Conservation (phyloP, 1,140 invertebrate species). For the Sesamia nonagrioides region DNA sequence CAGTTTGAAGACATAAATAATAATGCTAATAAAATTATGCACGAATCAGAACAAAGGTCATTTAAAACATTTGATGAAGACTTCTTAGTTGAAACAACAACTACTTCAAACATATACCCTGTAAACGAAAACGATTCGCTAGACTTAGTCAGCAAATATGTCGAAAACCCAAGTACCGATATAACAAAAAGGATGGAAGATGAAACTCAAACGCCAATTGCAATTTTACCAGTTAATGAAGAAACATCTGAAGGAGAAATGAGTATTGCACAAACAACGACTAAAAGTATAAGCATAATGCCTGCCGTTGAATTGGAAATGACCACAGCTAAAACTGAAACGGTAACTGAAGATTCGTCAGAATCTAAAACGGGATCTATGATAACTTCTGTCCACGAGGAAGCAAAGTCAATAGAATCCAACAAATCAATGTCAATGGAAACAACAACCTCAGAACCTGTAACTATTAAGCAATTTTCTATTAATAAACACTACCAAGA, state of each 20-base stretch:
- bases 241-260: conserved; percentile 37
- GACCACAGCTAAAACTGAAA: conserved; percentile 44
- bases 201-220: conserved; percentile 15
- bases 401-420: conserved; percentile 49
- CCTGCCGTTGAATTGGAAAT: background rate
- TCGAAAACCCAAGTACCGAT: conserved; percentile 22
- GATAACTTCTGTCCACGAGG: conserved; percentile 42
- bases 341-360: conserved; percentile 43
- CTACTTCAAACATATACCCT: background rate
- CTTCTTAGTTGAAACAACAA: conserved; percentile 58
- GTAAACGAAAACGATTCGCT: background rate
- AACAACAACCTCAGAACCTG: conserved; percentile 52
- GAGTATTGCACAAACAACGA: conserved; percentile 58
- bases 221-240: background rate
- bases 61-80: conserved; percentile 67
- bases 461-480: conserved; percentile 67
- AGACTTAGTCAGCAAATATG: conserved; percentile 8
- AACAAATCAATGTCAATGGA: conserved; percentile 11
- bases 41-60: conserved; percentile 65
- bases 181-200: conserved; percentile 37
- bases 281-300: conserved; percentile 38
- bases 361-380: conserved; percentile 45
- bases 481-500: conserved; percentile 66
- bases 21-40: conserved; percentile 47
- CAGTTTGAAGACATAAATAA: conserved; percentile 48